phyloP scores from a whole-genome alignment of 2,888 invertebrate genomes.

The Rhyacophila evoluta region DNA sequence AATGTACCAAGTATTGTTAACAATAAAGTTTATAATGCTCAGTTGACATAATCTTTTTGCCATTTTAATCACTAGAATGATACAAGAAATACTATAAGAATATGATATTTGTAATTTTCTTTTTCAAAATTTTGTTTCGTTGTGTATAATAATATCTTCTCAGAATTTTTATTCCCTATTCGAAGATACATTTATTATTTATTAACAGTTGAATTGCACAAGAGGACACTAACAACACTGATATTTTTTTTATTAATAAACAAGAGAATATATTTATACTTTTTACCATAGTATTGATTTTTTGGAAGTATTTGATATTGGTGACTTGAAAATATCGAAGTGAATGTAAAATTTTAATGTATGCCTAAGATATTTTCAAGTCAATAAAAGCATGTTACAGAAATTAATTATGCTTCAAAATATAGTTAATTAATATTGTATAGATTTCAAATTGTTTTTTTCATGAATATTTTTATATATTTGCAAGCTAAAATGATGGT shows the following conservation, averaged over 20 bases:
- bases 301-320: background rate
- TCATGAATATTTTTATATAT: too few relatives aligned
- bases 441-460: background rate
- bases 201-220: background rate
- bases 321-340: background rate
- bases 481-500: too few relatives aligned
- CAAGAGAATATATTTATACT: background rate
- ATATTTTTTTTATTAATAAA: background rate
- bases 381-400: background rate
- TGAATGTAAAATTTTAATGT: background rate
- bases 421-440: background rate
- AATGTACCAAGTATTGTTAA: conserved; percentile 20
- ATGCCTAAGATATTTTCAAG: background rate
- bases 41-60: conserved; percentile 23
- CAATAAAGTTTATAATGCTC: conserved; percentile 29
- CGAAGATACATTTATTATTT: background rate
- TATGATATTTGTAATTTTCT: background rate
- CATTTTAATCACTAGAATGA: conserved; percentile 26
- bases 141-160: background rate
- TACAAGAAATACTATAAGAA: background rate
- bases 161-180: background rate
- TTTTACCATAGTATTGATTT: background rate
- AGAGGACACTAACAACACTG: background rate
- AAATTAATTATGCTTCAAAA: background rate
- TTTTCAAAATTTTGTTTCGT: background rate